Conservation (phyloP, 1,140 invertebrate species). For the Drosophila micromelanica region DNA sequence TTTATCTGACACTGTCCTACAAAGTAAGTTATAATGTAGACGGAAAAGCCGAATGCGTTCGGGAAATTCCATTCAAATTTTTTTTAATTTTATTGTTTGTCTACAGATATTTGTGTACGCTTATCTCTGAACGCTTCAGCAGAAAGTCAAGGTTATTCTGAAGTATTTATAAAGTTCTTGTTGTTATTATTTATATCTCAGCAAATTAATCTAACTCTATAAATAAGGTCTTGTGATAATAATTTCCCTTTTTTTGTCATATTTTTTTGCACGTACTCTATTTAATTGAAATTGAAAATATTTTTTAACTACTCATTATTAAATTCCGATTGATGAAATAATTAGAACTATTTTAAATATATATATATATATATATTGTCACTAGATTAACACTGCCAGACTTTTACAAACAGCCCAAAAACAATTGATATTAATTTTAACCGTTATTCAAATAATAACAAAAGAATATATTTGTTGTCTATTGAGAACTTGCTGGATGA, state of each 20-base stretch:
- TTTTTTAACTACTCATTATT: no score
- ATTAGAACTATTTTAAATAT: neutral
- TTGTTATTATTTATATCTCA: neutral
- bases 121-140: neutral
- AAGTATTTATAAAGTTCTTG: conserved; percentile 1
- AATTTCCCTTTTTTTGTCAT: neutral
- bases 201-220: neutral
- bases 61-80: conserved; percentile 11
- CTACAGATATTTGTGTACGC: neutral
- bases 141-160: neutral
- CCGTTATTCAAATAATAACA: neutral
- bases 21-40: neutral
- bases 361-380: neutral
- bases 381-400: neutral
- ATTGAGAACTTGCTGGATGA: neutral
- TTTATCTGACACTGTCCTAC: conserved; percentile 3
- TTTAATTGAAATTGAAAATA: neutral
- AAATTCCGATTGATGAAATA: neutral
- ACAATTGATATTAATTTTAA: neutral
- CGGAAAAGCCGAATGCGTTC: neutral
- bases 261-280: neutral
- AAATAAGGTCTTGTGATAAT: neutral
- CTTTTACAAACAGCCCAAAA: neutral
- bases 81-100: neutral
- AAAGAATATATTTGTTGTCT: neutral